Evolutionary conservation across 1,140 invertebrate species (phyloP).

Genomic region (silkworm (Bombyx mori)): ASM3026992v2 NC_085111.1:9843001-9843500

Average conservation of each 20-base stretch:
- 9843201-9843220: conserved; percentile 44
- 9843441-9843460: too few relatives aligned
- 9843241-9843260: conserved; percentile 66
- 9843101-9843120: conserved; percentile 55
- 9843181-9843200: conserved; percentile 21
- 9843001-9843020: conserved; percentile 35
- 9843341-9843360: conserved; percentile 63
- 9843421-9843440: too few relatives aligned
- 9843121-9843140: conserved; percentile 69
- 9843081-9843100: conserved; percentile 65
- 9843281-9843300: conserved; percentile 75
- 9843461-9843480: too few relatives aligned
- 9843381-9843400: neutral
- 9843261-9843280: conserved; percentile 67
- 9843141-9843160: conserved; percentile 71
- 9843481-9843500: too few relatives aligned
- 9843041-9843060: conserved; percentile 62
- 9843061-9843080: conserved; percentile 61
- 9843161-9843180: conserved; percentile 43
- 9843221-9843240: conserved; percentile 65
- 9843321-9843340: conserved; percentile 71
- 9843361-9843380: conserved; percentile 45
- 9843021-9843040: conserved; percentile 64
- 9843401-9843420: too few relatives aligned
- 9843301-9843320: conserved; percentile 73